Evolutionary conservation across 2,113 vertebrate genomes (phyloP).

Genomic region (Saimiri boliviensis): DNA sequence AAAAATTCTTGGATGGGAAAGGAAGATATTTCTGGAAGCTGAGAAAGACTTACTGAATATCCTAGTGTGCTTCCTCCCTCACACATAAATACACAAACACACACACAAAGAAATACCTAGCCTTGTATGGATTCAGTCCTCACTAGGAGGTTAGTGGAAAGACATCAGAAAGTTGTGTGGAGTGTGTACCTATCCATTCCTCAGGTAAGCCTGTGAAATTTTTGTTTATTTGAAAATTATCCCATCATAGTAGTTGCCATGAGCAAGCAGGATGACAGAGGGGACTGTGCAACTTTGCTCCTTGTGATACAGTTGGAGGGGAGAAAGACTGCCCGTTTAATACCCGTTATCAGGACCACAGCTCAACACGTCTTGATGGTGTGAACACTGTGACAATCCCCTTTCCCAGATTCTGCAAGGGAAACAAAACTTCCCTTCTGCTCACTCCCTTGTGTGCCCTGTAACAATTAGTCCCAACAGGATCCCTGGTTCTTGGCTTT

Average conservation of each 20-base stretch:
- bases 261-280: accelerated
- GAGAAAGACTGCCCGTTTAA: not conserved
- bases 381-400: not conserved
- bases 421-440: not conserved
- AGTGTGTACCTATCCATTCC: not conserved
- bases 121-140: not conserved
- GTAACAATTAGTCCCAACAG: not conserved
- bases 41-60: not conserved
- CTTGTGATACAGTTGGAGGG: not conserved
- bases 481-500: not conserved
- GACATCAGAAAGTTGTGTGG: not conserved
- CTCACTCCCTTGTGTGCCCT: not conserved
- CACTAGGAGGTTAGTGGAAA: not conserved
- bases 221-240: not conserved
- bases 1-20: not conserved
- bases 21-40: not conserved
- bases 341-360: too few species aligned
- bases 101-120: not conserved
- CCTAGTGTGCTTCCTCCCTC: accelerated
- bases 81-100: not conserved
- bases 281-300: not conserved
- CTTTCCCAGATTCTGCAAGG: not conserved
- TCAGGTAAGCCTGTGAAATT: not conserved
- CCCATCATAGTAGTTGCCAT: not conserved
- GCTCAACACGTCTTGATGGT: too few species aligned